Evolutionary conservation across 2,113 vertebrate genomes (phyloP).

Genomic region (Thalassoma bifasciatum): DNA sequence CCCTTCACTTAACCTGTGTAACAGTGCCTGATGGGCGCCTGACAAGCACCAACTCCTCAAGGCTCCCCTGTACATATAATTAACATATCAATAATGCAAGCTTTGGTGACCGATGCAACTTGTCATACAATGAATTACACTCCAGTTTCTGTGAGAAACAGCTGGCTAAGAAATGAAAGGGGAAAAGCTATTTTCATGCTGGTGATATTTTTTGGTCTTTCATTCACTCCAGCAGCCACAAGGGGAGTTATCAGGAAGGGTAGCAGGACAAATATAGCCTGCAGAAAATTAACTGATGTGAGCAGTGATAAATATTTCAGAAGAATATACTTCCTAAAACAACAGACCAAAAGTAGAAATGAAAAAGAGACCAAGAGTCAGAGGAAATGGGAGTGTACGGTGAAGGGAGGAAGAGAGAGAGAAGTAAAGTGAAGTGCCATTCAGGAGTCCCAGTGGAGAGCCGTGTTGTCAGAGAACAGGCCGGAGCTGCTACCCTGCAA

Average conservation of each 20-base stretch:
- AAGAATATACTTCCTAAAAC: conserved; percentile 20
- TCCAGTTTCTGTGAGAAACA: not conserved
- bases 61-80: not conserved
- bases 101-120: not conserved
- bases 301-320: conserved; percentile 50
- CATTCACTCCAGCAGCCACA: not conserved
- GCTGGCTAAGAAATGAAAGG: too few species aligned
- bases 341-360: conserved; percentile 34
- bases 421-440: conserved; percentile 25
- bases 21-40: not conserved
- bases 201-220: not conserved
- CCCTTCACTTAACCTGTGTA: conserved; percentile 8
- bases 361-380: not conserved
- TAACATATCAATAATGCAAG: not conserved
- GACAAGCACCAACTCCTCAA: not conserved
- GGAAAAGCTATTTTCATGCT: not conserved
- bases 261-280: conserved; percentile 16
- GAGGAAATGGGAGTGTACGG: not conserved
- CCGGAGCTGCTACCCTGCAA: conserved; percentile 28
- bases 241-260: conserved; percentile 24
- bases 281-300: conserved; percentile 10
- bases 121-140: not conserved
- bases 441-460: conserved; percentile 34
- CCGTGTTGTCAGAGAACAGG: conserved; percentile 24
- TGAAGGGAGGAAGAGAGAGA: not conserved